Conservation (phyloP, 1,140 invertebrate genomes). For the Drosophila arawakana region DNA sequence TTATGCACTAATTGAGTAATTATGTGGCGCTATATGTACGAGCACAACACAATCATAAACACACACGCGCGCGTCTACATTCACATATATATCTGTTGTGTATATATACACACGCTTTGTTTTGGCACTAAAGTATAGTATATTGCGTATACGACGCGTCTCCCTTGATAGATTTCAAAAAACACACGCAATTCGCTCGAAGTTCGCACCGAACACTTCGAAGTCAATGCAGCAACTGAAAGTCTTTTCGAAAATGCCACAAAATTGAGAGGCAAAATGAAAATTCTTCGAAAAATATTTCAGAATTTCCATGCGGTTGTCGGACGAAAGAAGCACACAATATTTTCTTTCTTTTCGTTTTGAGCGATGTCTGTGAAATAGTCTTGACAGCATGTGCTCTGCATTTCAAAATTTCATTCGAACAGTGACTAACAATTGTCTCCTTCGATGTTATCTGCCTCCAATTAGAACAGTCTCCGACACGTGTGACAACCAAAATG, state of each 20-base stretch:
- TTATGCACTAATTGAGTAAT: slow-evolving; percentile 65
- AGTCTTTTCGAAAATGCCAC: slow-evolving; percentile 68
- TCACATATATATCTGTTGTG: slow-evolving; percentile 9
- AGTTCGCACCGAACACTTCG: slow-evolving; percentile 62
- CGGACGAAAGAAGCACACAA: neutral
- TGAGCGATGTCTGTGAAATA: slow-evolving; percentile 59
- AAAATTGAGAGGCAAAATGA: slow-evolving; percentile 54
- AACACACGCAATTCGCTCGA: neutral
- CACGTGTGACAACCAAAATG: slow-evolving; percentile 54
- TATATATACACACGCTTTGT: slow-evolving; percentile 29
- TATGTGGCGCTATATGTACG: slow-evolving; percentile 56
- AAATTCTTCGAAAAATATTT: slow-evolving; percentile 56
- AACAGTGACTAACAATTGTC: slow-evolving; percentile 55
- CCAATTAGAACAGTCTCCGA: slow-evolving; percentile 57
- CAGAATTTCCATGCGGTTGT: slow-evolving; percentile 67
- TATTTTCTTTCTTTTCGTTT: neutral
- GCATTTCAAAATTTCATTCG: slow-evolving; percentile 16
- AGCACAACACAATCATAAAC: slow-evolving; percentile 15
- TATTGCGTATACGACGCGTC: slow-evolving; percentile 76
- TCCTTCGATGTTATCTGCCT: slow-evolving; percentile 32
- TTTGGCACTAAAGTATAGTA: slow-evolving; percentile 46
- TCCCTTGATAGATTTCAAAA: slow-evolving; percentile 38
- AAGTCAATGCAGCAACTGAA: slow-evolving; percentile 81
- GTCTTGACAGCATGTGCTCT: slow-evolving; percentile 44
- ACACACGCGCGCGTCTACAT: slow-evolving; percentile 55